Conservation (phyloP, 2,888 invertebrate genomes). For the Ctenicera cuprea region DNA sequence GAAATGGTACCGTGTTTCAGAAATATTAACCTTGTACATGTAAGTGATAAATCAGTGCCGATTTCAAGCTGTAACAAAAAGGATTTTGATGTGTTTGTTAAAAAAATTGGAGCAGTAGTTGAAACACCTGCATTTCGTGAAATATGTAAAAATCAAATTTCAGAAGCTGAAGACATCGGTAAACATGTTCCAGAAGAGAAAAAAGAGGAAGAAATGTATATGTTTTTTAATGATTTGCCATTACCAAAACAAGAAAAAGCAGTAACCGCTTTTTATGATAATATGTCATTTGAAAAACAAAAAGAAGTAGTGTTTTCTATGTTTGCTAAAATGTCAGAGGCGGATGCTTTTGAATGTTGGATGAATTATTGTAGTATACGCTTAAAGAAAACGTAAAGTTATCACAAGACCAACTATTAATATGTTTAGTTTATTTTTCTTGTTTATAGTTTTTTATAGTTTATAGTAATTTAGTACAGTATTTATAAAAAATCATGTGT, state of each 20-base stretch:
- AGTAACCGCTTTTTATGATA: neutral
- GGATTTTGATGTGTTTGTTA: constrained; percentile 23
- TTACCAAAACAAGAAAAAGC: neutral
- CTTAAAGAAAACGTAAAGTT: neutral
- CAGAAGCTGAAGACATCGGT: neutral
- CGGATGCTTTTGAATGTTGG: neutral
- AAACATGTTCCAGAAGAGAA: neutral
- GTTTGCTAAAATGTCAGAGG: constrained; percentile 4
- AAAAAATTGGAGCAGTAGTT: constrained; percentile 7
- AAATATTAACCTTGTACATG: constrained; percentile 27
- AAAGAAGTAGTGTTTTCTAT: neutral
- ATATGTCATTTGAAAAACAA: neutral
- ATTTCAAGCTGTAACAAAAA: neutral
- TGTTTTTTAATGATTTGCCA: neutral
- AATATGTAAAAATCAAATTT: neutral
- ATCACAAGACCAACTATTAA: neutral
- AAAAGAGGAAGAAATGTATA: neutral
- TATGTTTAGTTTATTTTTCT: no score
- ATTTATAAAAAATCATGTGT: no score
- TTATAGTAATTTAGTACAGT: no score
- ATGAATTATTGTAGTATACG: neutral
- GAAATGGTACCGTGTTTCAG: constrained; percentile 35
- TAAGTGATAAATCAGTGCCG: constrained; percentile 7
- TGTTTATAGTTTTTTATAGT: no score
- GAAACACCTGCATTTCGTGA: neutral